These are phyloP conservation scores for Trichoplax adhaerens DNA, from an alignment of 37 sponge, comb jelly and placozoan species.

Conservation along the genomic window DNA sequence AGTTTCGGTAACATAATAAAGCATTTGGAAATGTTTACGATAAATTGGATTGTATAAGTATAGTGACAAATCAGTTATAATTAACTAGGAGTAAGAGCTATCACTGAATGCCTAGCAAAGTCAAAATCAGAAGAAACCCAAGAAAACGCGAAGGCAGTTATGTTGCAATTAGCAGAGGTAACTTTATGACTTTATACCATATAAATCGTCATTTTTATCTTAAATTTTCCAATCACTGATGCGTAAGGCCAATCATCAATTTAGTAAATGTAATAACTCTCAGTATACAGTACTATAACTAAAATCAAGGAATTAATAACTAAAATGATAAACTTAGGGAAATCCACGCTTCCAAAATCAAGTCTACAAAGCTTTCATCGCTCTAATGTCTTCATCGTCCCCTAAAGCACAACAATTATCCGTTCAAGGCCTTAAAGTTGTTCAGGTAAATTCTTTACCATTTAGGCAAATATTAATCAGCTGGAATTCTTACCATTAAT, in stretches of 20 bases:
- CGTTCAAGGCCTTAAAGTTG: conserved; percentile 44
- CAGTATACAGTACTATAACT: no score
- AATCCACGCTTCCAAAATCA: conserved; percentile 81
- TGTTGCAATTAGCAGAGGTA: no score
- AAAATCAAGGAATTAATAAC: no score
- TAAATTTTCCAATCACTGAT: no score
- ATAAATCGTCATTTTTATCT: no score
- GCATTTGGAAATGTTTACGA: no score
- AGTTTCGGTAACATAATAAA: conserved; percentile 45
- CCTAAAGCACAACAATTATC: conserved; percentile 62
- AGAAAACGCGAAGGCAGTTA: conserved; percentile 15
- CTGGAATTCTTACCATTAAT: not conserved
- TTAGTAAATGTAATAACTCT: no score
- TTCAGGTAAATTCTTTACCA: conserved; percentile 17
- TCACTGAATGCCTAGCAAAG: conserved; percentile 74
- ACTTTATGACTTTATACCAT: no score
- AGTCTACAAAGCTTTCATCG: conserved; percentile 72
- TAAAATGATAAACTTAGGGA: conserved; percentile 24
- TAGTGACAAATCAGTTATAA: no score
- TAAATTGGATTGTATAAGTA: no score
- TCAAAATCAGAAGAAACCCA: conserved; percentile 37
- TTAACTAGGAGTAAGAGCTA: conserved; percentile 42
- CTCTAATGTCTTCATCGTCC: conserved; percentile 53
- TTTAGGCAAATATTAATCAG: conserved; percentile 4
- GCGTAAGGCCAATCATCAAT: no score